Evolutionary conservation across 2,888 invertebrate genomes (phyloP).

Genomic region (Tetramorium bicarinatum): DNA sequence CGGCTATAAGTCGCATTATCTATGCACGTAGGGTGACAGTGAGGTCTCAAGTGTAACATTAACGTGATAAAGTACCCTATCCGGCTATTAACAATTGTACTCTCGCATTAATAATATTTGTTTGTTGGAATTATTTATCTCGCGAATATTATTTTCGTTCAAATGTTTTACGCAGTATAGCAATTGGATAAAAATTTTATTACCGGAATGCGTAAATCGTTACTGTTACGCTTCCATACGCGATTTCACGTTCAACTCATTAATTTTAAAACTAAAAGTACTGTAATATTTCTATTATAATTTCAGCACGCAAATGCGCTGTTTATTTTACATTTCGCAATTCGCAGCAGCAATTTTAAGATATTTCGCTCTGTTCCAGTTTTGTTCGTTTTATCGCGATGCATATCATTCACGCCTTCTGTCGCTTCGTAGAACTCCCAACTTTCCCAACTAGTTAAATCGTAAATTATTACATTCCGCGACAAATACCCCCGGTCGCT

Average conservation of each 20-base stretch:
- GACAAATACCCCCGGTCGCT: conserved; percentile 15
- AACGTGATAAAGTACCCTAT: neutral
- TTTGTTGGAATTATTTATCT: neutral
- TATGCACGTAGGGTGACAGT: neutral
- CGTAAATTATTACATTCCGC: conserved; percentile 20
- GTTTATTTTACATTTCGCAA: neutral
- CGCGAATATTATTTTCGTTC: neutral
- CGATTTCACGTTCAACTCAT: neutral
- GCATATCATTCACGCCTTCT: neutral
- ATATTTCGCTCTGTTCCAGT: neutral
- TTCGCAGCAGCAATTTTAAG: neutral
- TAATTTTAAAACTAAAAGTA: neutral
- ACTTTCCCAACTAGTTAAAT: conserved; percentile 20
- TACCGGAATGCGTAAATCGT: neutral
- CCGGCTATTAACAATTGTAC: neutral
- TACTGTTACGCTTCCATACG: neutral
- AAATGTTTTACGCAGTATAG: neutral
- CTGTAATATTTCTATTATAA: neutral
- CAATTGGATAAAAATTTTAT: conserved; percentile 7
- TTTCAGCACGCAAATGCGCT: neutral
- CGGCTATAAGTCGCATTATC: conserved; percentile 1
- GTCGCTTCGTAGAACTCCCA: neutral
- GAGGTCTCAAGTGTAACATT: neutral
- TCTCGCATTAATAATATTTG: neutral
- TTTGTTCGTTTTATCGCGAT: neutral